phyloP scores from a whole-genome alignment of 1,140 invertebrate species.

The Drosophila lini region DNA sequence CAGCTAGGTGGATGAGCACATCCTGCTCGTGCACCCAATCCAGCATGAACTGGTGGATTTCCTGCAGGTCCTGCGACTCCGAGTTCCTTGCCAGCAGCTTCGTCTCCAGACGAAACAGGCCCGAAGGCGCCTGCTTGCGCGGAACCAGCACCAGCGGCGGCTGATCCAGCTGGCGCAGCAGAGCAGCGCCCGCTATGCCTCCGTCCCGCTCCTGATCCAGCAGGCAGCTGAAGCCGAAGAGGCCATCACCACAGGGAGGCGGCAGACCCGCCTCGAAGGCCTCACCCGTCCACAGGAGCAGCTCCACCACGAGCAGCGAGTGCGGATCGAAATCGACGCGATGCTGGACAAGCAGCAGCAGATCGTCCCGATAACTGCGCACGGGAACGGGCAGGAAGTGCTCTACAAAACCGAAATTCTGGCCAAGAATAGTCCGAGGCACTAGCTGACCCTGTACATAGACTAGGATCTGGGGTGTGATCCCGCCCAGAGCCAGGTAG shows the following conservation, averaged over 20 bases:
- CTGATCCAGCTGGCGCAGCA: slow-evolving; percentile 64
- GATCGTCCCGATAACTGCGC: slow-evolving; percentile 85
- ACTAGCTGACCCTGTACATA: slow-evolving; percentile 72
- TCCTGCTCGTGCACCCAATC: slow-evolving; percentile 72
- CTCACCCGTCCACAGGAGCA: slow-evolving; percentile 85
- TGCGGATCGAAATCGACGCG: slow-evolving; percentile 84
- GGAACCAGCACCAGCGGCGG: slow-evolving; percentile 82
- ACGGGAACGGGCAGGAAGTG: slow-evolving; percentile 84
- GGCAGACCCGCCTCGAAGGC: slow-evolving; percentile 85
- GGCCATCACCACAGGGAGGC: slow-evolving; percentile 73
- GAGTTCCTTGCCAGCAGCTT: slow-evolving; percentile 68
- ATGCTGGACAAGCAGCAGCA: slow-evolving; percentile 85
- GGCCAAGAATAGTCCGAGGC: slow-evolving; percentile 75
- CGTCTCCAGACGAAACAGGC: slow-evolving; percentile 70
- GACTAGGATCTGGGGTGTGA: slow-evolving; percentile 82
- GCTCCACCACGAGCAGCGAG: slow-evolving; percentile 83
- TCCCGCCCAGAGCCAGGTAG: slow-evolving; percentile 84
- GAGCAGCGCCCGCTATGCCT: slow-evolving; percentile 71
- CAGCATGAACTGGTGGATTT: slow-evolving; percentile 74
- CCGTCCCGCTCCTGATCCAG: slow-evolving; percentile 71
- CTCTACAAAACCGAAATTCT: slow-evolving; percentile 78
- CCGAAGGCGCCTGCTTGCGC: slow-evolving; percentile 57
- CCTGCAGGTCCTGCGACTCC: slow-evolving; percentile 72
- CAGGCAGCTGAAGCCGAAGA: slow-evolving; percentile 81
- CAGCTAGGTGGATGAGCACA: slow-evolving; percentile 20